Base-by-base conservation (phyloP, 2,113 vertebrate genomes). In the Speoplatyrhinus poulsoni region DNA sequence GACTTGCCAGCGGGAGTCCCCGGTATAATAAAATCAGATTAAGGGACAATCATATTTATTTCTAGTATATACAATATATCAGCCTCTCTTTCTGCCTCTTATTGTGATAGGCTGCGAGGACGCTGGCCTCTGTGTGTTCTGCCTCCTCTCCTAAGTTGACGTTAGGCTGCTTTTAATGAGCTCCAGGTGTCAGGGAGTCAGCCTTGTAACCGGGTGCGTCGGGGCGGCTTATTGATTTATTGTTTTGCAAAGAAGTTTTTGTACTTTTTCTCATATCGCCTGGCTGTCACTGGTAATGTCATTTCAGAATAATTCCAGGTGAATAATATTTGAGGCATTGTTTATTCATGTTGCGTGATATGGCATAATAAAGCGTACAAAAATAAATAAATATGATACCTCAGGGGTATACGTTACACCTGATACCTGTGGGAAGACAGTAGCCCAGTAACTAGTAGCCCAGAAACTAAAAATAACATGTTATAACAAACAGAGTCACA, bases 1-100 rank as follows among this genome's bases (percentile, higher is more conserved):
- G 94, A 94, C 95, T 95, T 95, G 95, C 96, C 95, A 94, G 92
- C 73, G 95, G 95, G 95, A 95, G 93, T 94, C 94, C 94, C 92
- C 64, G 94, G 95, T 94, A 96, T 96, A 95, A 96, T 96, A 97
- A 96, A 96, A 96, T 95, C 94, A 96, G 95, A 96, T 97, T 96
- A 96, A 94, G 95, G 94, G 90, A 93, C 94, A 95, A 95, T 96
- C 94, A 94, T 94, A 96, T 96, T 96, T 96, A 96, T 94, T 95
- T 96, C 94, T 93, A 95, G 95, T 96, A 95, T 95, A 96, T 95
- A 95, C 95, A 95, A 96, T 96, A 94, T 95, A 93, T 91, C 93
- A 96, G 94, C 93, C 92, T 84, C 86, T 79, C 88, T 88, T 86
- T 80, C 86, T 70, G 84, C 76, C 84, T 85, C 85, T 89, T 88